These are phyloP conservation scores for Struthidea cinerea DNA, from an alignment of 2,113 vertebrate genomes.

Conservation along the genomic window DNA sequence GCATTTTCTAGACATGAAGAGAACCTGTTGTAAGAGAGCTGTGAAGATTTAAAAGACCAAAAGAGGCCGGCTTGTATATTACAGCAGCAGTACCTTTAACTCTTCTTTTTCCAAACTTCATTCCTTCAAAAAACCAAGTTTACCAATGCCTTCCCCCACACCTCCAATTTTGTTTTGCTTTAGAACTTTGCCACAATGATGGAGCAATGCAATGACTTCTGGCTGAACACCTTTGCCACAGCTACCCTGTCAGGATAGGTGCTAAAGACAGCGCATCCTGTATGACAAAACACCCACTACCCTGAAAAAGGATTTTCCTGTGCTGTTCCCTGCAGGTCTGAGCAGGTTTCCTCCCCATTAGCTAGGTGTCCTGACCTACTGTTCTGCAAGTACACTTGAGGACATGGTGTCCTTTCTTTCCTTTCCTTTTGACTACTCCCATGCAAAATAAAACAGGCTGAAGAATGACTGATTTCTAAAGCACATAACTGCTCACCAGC, in stretches of 20 bases:
- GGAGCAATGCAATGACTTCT: background rate
- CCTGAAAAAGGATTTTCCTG: background rate
- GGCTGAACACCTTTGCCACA: background rate
- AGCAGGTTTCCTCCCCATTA: background rate
- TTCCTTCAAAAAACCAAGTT: background rate
- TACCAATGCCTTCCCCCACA: background rate
- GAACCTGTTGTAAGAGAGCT: conserved; percentile 66
- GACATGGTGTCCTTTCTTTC: background rate
- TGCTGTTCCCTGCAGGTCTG: background rate
- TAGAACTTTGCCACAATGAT: background rate
- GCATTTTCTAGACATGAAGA: conserved; percentile 69
- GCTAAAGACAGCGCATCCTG: background rate
- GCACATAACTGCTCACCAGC: background rate
- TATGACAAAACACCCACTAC: background rate
- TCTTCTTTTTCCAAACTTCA: conserved; percentile 25
- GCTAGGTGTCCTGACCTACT: background rate
- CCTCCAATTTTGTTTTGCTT: background rate
- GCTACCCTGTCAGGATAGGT: background rate
- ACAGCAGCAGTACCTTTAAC: conserved; percentile 57
- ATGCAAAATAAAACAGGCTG: background rate
- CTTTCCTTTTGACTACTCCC: background rate
- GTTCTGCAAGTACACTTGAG: background rate
- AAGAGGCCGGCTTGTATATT: conserved; percentile 24
- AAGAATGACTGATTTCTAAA: background rate
- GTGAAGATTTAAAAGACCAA: conserved; percentile 67